Conservation (phyloP, 2,888 invertebrate genomes). For the Orthosia gracilis region DNA sequence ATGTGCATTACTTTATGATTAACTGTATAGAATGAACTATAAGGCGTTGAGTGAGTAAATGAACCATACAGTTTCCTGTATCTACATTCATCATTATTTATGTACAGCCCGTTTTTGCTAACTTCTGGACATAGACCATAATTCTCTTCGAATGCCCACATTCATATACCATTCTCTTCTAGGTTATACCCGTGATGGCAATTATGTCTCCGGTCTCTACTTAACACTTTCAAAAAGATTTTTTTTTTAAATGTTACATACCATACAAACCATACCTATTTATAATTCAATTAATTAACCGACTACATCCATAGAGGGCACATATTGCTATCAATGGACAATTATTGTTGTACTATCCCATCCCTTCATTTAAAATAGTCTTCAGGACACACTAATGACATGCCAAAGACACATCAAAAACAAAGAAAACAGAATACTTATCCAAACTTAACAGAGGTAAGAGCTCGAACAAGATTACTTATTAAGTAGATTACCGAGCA, state of each 20-base stretch:
- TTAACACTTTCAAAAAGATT: too few relatives aligned
- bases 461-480: constrained; percentile 81
- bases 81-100: too few relatives aligned
- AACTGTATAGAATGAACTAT: not conserved
- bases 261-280: too few relatives aligned
- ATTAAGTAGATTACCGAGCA: constrained; percentile 86
- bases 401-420: constrained; percentile 42
- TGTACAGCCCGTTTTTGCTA: too few relatives aligned
- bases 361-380: constrained; percentile 11
- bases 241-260: too few relatives aligned
- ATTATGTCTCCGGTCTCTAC: too few relatives aligned
- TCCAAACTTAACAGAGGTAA: constrained; percentile 70
- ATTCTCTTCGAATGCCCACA: too few relatives aligned
- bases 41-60: not conserved
- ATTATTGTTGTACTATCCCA: not conserved
- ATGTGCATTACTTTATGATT: not conserved
- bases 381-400: not conserved
- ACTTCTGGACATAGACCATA: too few relatives aligned
- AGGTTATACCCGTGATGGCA: too few relatives aligned
- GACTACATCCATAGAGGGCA: not conserved
- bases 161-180: too few relatives aligned
- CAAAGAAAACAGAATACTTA: constrained; percentile 69
- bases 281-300: too few relatives aligned
- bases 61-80: too few relatives aligned
- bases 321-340: not conserved